Evolutionary conservation across 1,140 invertebrate species (phyloP), one percentile per base, ranked within the genome.

Genomic region (Hycleus cichorii): DNA sequence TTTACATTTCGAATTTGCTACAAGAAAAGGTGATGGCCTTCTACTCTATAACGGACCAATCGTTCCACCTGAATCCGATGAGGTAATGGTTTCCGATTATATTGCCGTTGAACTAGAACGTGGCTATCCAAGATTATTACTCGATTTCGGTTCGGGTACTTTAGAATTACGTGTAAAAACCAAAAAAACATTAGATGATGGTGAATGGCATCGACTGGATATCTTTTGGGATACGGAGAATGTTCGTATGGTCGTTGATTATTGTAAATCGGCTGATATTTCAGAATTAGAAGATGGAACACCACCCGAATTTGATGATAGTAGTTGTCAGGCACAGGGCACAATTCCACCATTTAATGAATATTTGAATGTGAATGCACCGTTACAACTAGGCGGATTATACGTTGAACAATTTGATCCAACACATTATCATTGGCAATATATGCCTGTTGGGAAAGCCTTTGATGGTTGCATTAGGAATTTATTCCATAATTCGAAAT

Each of bases 21-120:
- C 95, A 0, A 81, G 85, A 64, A 89, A 91, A 72, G 83, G 86
- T 0, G 91, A 96, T 71, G 95, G 95, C 2, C 77, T 97, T n/a
- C 78, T 98, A 43, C 76, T 98, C 6, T 98, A 98, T 73, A 98
- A 97, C 75, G 96, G 96, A 39, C 95, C 96, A 0, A 94, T 97
- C 64, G 91, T 91, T 10, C 88, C 91, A 47, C 91, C 91, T 0
- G 91, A 95, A 76, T 74, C 83, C 3, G 92, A 95, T 70, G 91
- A 95, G 81, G 81, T 86, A 58, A 83, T 93, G 75, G 86, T 93
- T 43, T 91, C 89, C 2, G 89, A 98, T 76, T 98, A 97, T 64
- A 92, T 98, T 63, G 91, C 93, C 2, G 75, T 98, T 26, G 94
- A 97, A 75, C 71, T 98, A 64, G 87, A 92, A 70, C 83, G 90